Percentiles rank a stretch among this genome's conserved stretches.
Evolutionary conservation across 2,113 vertebrate species (phyloP).

Genomic region (Polypterus senegalus): DNA sequence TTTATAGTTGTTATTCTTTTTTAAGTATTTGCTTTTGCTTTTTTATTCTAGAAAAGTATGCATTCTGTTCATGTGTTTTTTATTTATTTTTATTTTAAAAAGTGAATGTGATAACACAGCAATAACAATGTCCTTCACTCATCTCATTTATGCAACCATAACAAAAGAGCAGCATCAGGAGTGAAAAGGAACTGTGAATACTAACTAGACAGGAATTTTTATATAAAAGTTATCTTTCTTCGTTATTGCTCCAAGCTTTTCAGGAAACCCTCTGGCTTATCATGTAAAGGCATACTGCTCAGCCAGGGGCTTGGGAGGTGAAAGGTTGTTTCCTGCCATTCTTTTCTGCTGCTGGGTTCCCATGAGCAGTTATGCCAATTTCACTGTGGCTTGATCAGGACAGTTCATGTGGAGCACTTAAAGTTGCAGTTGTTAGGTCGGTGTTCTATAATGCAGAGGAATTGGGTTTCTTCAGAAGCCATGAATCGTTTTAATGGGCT

Average conservation of each 20-base stretch:
- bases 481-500: conserved; percentile 76
- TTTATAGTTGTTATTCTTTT: too few relatives aligned
- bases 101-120: conserved; percentile 43
- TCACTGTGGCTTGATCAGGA: conserved; percentile 54
- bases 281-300: conserved; percentile 62
- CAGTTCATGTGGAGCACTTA: conserved; percentile 22
- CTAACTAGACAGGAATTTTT: conserved; percentile 54
- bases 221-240: conserved; percentile 55
- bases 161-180: conserved; percentile 47
- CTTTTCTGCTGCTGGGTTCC: conserved; percentile 81
- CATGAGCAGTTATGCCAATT: conserved; percentile 78
- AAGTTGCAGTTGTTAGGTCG: conserved; percentile 24
- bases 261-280: conserved; percentile 83
- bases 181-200: conserved; percentile 37
- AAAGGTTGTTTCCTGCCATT: conserved; percentile 95
- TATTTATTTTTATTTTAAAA: background rate
- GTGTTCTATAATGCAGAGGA: conserved; percentile 28
- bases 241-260: conserved; percentile 48
- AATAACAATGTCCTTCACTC: conserved; percentile 40
- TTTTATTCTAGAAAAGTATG: too few relatives aligned
- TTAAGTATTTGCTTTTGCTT: too few relatives aligned
- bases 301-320: conserved; percentile 53
- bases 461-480: conserved; percentile 30
- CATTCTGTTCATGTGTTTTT: too few relatives aligned
- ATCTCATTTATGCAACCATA: conserved; percentile 39